Evolutionary conservation across 2,113 vertebrate species (phyloP), one percentile per base, ranked within the genome.

Genomic region (Pipra filicauda): DNA sequence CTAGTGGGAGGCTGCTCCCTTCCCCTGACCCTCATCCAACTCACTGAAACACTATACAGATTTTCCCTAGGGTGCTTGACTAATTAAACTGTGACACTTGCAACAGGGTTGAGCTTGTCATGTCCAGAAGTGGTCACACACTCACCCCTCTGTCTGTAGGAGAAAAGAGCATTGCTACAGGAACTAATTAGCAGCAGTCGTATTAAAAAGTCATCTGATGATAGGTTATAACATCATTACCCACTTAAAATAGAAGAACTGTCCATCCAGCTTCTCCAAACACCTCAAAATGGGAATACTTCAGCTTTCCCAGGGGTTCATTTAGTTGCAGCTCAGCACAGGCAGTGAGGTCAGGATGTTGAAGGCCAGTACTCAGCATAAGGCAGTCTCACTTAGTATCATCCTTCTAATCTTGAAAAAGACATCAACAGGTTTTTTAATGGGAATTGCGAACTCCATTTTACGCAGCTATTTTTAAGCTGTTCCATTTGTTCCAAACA

Each of bases 281-380:
- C 30, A 31, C 11, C 30, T 86, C 5, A 1, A 49, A 61, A 62
- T 9, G 18, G 12, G 54, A 86, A 39, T 41, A 48, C 3, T 85
- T 81, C 24, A 39, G 21, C 12, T 62, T 55, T 78, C 14, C 24
- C 11, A 31, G 6, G 17, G 4, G 8, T 74, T 77, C 2, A 12
- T 81, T 85, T 78, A 71, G 9, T 59, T 75, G 43, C 21, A 61
- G 19, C 27, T 79, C n/a, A 39, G 6, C 22, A 35, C 4, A 46
- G 28, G 7, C 0, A 3, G 10, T 8, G 7, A 27, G 12, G 21
- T 58, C 26, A 65, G 15, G 21, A 16, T 69, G 20, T 27, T 41
- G 21, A 81, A 78, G 33, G 39, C 3, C 0, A 0, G 5, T 17
- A n/a, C 3, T 22, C 35, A 64, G 15, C 2, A 0, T 7, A 58